phyloP scores from a whole-genome alignment of 2,797 vertebrate genomes.

The Poecilia gillii region DNA sequence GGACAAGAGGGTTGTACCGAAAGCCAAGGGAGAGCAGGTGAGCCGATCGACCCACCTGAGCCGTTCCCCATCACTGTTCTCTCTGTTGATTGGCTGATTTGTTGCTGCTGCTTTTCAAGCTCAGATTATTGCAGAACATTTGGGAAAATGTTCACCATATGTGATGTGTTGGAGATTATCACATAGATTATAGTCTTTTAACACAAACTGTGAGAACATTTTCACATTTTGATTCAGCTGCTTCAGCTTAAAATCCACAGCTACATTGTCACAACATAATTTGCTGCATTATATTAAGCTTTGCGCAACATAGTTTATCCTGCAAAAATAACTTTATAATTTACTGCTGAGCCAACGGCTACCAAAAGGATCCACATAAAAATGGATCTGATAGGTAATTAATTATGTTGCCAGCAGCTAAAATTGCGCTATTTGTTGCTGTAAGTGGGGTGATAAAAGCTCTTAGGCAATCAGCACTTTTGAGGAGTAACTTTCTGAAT shows the following conservation, averaged over 20 bases:
- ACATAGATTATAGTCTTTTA: neutral
- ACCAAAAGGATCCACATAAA: neutral
- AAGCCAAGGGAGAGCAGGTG: slow-evolving; percentile 98
- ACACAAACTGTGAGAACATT: neutral
- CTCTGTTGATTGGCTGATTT: slow-evolving; percentile 6
- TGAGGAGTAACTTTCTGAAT: neutral
- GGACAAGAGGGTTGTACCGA: slow-evolving; percentile 96
- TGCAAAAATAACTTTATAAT: neutral
- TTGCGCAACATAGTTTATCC: neutral
- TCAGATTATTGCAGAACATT: neutral
- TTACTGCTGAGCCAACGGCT: neutral
- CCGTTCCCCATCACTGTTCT: neutral
- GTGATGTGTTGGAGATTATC: neutral
- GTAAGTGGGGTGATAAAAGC: neutral
- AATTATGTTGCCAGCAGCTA: neutral
- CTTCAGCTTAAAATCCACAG: neutral
- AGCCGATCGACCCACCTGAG: slow-evolving; percentile 35
- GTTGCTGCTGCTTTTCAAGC: neutral
- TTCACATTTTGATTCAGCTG: neutral
- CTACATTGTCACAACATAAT: neutral
- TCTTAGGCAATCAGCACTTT: neutral
- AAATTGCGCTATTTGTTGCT: neutral
- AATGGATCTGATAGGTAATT: neutral
- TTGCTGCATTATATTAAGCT: neutral
- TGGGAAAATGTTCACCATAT: neutral